These are phyloP conservation scores for Pseudomyrmex dendroicus DNA, from an alignment of 1,140 invertebrate genomes.

Conservation along the genomic window DNA sequence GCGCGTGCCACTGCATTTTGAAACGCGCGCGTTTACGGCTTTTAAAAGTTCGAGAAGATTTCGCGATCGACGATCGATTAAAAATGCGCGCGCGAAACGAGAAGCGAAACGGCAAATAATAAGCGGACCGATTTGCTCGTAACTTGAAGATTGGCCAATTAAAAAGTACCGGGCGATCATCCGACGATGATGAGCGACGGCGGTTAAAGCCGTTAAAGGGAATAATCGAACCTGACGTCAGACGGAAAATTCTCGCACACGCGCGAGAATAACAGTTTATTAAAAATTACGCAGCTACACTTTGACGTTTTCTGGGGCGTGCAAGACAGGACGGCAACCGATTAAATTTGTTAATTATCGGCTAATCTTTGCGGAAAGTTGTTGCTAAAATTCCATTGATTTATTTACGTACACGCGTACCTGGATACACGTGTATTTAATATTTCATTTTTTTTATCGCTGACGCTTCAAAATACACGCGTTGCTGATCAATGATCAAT, in stretches of 20 bases:
- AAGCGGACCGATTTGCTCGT: constrained; percentile 36
- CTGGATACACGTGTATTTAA: background rate
- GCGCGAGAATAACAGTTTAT: background rate
- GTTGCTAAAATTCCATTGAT: background rate
- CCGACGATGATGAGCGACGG: background rate
- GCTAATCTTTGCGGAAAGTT: background rate
- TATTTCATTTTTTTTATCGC: background rate
- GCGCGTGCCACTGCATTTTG: constrained; percentile 29
- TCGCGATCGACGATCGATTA: constrained; percentile 6
- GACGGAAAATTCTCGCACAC: background rate
- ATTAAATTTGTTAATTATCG: constrained; percentile 11
- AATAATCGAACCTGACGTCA: constrained; percentile 29
- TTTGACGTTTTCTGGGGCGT: constrained; percentile 6
- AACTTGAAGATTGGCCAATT: constrained; percentile 48
- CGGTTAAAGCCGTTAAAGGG: constrained; percentile 31
- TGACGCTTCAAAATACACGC: background rate
- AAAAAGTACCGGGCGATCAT: constrained; percentile 14
- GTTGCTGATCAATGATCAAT: background rate
- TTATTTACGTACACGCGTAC: background rate
- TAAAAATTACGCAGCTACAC: constrained; percentile 10
- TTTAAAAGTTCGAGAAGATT: constrained; percentile 23
- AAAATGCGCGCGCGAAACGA: constrained; percentile 1
- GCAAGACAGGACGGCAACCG: background rate
- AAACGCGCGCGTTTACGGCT: constrained; percentile 7
- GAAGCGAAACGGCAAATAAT: constrained; percentile 18